Evolutionary conservation across 2,888 invertebrate species (phyloP).

Genomic region (Pristionchus entomophagus): DNA sequence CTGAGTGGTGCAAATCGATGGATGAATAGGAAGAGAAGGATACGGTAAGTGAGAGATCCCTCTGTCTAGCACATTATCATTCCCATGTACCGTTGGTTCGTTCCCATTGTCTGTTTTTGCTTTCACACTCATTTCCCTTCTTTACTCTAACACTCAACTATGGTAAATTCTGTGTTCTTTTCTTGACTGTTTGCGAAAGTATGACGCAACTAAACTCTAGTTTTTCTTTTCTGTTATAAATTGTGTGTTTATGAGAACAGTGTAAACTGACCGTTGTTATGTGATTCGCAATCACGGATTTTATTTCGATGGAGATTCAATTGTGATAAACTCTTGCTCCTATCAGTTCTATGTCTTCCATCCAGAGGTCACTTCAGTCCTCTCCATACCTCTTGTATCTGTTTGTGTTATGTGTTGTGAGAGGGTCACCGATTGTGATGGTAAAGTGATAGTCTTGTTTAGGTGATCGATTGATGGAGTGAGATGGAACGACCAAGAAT

Average conservation of each 20-base stretch:
- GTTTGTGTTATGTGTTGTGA: neutral
- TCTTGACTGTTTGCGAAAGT: too few relatives aligned
- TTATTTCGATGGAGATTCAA: too few relatives aligned
- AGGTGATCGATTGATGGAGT: neutral
- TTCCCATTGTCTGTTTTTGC: too few relatives aligned
- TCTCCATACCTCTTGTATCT: neutral
- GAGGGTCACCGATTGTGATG: neutral
- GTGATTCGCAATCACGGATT: neutral
- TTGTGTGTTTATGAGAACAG: neutral
- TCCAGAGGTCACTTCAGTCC: neutral
- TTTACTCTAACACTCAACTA: too few relatives aligned
- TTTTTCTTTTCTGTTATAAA: neutral
- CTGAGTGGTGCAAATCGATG: neutral
- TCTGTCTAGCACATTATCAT: neutral
- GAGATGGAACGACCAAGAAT: constrained; percentile 1
- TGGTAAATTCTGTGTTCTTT: too few relatives aligned
- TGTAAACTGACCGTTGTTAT: neutral
- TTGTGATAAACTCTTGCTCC: neutral
- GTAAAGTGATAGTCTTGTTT: neutral
- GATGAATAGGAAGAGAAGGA: neutral
- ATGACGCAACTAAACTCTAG: too few relatives aligned
- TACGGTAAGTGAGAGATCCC: neutral
- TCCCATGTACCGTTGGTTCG: too few relatives aligned
- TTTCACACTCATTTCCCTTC: too few relatives aligned
- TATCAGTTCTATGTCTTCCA: neutral